phyloP scores from a whole-genome alignment of 2,888 invertebrate species.

The Cheilosia impressa region DNA sequence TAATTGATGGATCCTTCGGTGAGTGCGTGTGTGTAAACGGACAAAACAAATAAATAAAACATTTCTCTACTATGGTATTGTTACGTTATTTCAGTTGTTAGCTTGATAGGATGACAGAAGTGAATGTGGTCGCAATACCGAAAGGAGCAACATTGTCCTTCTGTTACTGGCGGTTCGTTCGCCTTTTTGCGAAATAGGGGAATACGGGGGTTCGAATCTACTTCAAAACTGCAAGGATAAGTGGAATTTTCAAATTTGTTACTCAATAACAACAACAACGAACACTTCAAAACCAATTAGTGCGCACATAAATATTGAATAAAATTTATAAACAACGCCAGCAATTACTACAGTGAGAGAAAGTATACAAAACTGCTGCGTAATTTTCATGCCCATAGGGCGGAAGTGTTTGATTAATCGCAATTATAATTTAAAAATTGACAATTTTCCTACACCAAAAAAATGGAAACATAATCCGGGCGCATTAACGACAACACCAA shows the following conservation, averaged over 20 bases:
- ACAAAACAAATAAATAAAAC: conserved; percentile 60
- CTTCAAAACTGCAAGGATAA: too few species aligned
- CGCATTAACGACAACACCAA: not conserved
- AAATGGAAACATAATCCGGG: not conserved
- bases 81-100: conserved; percentile 63
- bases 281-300: conserved; percentile 32
- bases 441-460: not conserved
- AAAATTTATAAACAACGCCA: conserved; percentile 8
- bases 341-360: conserved; percentile 3
- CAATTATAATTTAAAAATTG: conserved; percentile 31
- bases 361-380: conserved; percentile 5
- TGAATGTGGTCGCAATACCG: too few species aligned
- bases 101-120: conserved; percentile 26
- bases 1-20: conserved; percentile 59
- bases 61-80: conserved; percentile 27
- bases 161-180: too few species aligned
- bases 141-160: too few species aligned
- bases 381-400: conserved; percentile 3
- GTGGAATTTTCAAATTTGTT: too few species aligned
- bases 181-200: too few species aligned
- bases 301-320: conserved; percentile 6
- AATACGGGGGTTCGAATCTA: too few species aligned
- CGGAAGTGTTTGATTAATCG: too few species aligned
- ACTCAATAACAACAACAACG: conserved; percentile 4
- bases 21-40: conserved; percentile 9